Evolutionary conservation across 1,140 invertebrate species (phyloP), one percentile per base, ranked within the genome.

Genomic region (Bombus difficillimus): DNA sequence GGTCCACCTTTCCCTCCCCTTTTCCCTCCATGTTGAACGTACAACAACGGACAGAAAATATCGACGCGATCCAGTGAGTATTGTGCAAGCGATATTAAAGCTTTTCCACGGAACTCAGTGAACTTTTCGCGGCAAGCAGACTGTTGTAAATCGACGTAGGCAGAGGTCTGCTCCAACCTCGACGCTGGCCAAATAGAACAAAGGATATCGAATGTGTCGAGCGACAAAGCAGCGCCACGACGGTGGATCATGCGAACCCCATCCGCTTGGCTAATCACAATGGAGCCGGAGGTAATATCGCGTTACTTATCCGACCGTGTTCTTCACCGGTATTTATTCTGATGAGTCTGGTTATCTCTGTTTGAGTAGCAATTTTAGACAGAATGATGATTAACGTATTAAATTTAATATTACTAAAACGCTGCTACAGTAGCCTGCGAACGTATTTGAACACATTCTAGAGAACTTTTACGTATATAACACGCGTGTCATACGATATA

Each of bases 31-130:
- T 66, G 62, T 57, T 37, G 59, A 62, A 62, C 43, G 43, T 57
- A 76, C 43, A 73, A 86, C 37, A 34, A 81, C 71, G 39, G 18
- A 89, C 74, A 71, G 69, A 71, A 88, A 89, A 89, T 89, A 89
- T 89, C 73, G 83, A 86, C 75, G 64, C 79, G 74, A 79, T 62
- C 47, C 83, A 66, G 18, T 37, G 80, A 77, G 62, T 34, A 72
- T 43, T 71, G 72, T 64, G 57, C 81, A 41, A 80, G 57, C 87
- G 78, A 74, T 84, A 78, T 78, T 83, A 83, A 83, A 83, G 57
- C 71, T 74, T 73, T 77, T n/a, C 74, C 43, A 39, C 41, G 73
- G 81, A 34, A 47, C 81, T 62, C 53, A 47, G 71, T 75, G 81
- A 83, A 66, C 41, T 76, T 83, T 68, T 76, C 72, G 59, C 59